A percentile compares a stretch with the other conserved stretches of the same genome.
Conservation (phyloP, 2,888 invertebrate species). For the Cephus spinipes region DNA sequence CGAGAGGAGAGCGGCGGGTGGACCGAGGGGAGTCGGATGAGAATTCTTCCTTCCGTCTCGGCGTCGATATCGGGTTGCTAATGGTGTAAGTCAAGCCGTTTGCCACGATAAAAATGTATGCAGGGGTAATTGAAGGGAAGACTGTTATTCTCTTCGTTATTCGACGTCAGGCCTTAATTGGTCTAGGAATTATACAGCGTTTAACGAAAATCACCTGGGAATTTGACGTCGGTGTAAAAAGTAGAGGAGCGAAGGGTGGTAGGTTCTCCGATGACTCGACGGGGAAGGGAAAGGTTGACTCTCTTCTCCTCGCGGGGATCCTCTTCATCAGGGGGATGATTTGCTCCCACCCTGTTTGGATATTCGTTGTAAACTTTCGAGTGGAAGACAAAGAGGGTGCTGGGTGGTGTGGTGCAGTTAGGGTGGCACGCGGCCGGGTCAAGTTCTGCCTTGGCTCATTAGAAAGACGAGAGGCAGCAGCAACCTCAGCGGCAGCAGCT, state of each 20-base stretch:
- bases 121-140: constrained; percentile 57
- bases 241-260: too few relatives aligned
- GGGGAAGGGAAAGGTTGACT: too few relatives aligned
- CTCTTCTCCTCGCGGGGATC: too few relatives aligned
- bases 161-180: neutral
- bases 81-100: constrained; percentile 56
- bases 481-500: too few relatives aligned
- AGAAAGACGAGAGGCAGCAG: constrained; percentile 54
- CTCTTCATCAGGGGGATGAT: too few relatives aligned
- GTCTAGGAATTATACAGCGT: too few relatives aligned
- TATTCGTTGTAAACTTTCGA: too few relatives aligned
- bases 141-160: constrained; percentile 7
- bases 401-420: neutral
- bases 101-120: constrained; percentile 53
- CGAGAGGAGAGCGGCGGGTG: neutral
- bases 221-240: too few relatives aligned
- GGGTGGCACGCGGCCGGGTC: constrained; percentile 49
- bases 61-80: constrained; percentile 57
- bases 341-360: too few relatives aligned
- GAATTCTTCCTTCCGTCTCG: constrained; percentile 20
- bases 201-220: too few relatives aligned
- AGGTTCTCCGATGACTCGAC: too few relatives aligned
- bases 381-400: too few relatives aligned
- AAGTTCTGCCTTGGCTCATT: constrained; percentile 64
- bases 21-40: constrained; percentile 4